Evolutionary conservation across 2,113 vertebrate genomes (phyloP).

Genomic region (Beaufortia kweichowensis): DNA sequence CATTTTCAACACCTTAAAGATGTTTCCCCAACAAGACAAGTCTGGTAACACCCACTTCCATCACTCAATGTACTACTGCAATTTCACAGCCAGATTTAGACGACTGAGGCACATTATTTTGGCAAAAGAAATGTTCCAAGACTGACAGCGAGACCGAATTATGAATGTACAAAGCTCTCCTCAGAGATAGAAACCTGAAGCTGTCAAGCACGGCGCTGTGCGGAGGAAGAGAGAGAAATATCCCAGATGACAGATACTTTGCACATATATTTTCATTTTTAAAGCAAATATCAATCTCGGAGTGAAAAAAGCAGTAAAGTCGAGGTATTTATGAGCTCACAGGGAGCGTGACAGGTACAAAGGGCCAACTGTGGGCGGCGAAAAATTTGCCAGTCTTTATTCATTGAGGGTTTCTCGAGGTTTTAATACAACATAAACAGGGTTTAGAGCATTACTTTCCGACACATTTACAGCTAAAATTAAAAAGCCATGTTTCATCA

Average conservation of each 20-base stretch:
- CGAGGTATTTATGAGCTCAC: conserved; percentile 62
- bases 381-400: conserved; percentile 59
- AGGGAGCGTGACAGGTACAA: conserved; percentile 61
- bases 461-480: conserved; percentile 66
- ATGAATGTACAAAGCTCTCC: conserved; percentile 53
- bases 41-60: conserved; percentile 32
- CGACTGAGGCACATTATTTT: conserved; percentile 39
- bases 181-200: conserved; percentile 42
- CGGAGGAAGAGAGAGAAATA: conserved; percentile 37
- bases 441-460: conserved; percentile 66
- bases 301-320: conserved; percentile 49
- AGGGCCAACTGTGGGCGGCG: conserved; percentile 66
- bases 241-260: conserved; percentile 52
- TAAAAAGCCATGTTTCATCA: conserved; percentile 69
- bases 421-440: conserved; percentile 72
- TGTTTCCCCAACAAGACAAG: conserved; percentile 25
- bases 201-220: conserved; percentile 37
- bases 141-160: conserved; percentile 31
- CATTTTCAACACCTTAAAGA: conserved; percentile 11
- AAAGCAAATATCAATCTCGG: conserved; percentile 57
- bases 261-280: conserved; percentile 52
- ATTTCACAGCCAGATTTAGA: conserved; percentile 43
- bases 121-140: conserved; percentile 26
- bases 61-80: conserved; percentile 47
- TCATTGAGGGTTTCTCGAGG: conserved; percentile 58